phyloP scores from a whole-genome alignment of 2,888 invertebrate genomes.

The Mythimna pallens region DNA sequence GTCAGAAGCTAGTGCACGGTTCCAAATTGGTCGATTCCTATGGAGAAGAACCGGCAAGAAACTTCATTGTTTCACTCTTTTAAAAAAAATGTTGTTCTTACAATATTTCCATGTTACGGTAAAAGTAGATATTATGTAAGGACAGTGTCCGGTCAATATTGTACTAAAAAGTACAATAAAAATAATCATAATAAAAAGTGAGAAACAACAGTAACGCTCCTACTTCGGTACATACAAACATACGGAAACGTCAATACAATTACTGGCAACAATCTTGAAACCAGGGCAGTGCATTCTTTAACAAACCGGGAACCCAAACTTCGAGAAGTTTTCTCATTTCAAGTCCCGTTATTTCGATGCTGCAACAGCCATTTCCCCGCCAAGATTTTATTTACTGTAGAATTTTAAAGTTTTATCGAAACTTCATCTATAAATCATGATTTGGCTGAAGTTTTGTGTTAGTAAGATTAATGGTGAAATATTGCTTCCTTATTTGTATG shows the following conservation, averaged over 20 bases:
- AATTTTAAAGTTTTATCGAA: slow-evolving; percentile 55
- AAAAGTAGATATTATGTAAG: too few species aligned
- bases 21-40: too few species aligned
- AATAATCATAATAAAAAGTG: too few species aligned
- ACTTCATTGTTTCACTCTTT: too few species aligned
- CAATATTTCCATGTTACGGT: too few species aligned
- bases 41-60: too few species aligned
- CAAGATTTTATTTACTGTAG: slow-evolving; percentile 58
- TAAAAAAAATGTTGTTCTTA: too few species aligned
- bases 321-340: slow-evolving; percentile 56
- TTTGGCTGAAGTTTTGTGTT: slow-evolving; percentile 42
- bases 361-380: slow-evolving; percentile 32
- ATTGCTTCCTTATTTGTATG: slow-evolving; percentile 13
- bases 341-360: slow-evolving; percentile 32
- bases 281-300: slow-evolving; percentile 38
- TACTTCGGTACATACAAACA: background rate
- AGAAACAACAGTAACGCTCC: background rate
- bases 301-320: slow-evolving; percentile 19
- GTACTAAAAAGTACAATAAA: too few species aligned
- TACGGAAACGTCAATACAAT: slow-evolving; percentile 38
- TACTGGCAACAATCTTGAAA: slow-evolving; percentile 19
- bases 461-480: slow-evolving; percentile 51
- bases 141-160: too few species aligned
- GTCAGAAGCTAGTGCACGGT: too few species aligned
- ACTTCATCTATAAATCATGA: slow-evolving; percentile 56